Conservation (phyloP, 2,888 invertebrate genomes). For the Cryptus armator region DNA sequence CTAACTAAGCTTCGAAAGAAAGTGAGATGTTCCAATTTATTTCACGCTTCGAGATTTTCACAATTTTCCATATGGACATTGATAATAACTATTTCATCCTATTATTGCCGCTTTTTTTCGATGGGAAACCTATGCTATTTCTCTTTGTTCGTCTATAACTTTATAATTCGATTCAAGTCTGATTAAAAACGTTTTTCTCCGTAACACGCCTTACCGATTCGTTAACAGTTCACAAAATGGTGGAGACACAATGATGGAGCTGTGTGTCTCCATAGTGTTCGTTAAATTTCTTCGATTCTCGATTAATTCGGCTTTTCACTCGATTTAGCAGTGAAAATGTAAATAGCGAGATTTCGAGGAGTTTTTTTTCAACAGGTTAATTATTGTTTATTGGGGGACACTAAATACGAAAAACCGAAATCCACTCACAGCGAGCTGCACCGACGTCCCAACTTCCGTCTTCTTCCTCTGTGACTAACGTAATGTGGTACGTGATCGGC, state of each 20-base stretch:
- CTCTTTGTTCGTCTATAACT: neutral
- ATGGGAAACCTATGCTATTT: neutral
- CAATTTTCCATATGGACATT: neutral
- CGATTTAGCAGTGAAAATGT: neutral
- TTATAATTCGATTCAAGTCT: neutral
- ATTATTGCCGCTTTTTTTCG: neutral
- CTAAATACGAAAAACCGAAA: constrained; percentile 16
- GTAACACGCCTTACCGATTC: neutral
- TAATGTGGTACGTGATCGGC: constrained; percentile 16
- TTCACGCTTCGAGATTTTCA: neutral
- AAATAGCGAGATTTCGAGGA: neutral
- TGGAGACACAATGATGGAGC: constrained; percentile 2
- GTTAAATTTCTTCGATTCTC: neutral
- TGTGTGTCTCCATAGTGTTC: neutral
- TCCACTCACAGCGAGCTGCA: constrained; percentile 18
- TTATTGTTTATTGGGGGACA: neutral
- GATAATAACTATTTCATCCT: neutral
- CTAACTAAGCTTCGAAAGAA: constrained; percentile 32
- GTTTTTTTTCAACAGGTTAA: too few species aligned
- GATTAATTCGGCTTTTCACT: neutral
- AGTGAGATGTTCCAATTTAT: neutral
- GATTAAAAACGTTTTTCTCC: neutral
- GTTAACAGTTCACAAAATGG: constrained; percentile 50
- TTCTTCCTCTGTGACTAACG: constrained; percentile 48
- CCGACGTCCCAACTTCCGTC: constrained; percentile 41